These are phyloP conservation scores for Pterostichus madidus DNA, from an alignment of 2,888 invertebrate species.

Conservation along the genomic window DNA sequence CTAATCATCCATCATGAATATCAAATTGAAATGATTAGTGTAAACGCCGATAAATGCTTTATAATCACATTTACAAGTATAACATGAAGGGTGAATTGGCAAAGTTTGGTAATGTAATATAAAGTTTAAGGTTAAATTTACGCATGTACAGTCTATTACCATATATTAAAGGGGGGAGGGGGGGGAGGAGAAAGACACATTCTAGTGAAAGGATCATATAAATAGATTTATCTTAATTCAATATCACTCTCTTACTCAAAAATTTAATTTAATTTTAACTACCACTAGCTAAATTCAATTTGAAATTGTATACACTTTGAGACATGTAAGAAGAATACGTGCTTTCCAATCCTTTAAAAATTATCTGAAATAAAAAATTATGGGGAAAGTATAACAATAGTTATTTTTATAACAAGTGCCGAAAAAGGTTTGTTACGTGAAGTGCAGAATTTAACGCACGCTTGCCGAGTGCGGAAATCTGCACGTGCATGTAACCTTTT, in stretches of 20 bases:
- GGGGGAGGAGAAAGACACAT: not conserved
- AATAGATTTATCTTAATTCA: constrained; percentile 30
- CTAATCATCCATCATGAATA: constrained; percentile 37
- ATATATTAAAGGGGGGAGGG: constrained; percentile 33
- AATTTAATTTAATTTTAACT: constrained; percentile 21
- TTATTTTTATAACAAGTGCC: too few species aligned
- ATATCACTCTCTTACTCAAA: constrained; percentile 13
- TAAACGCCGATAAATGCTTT: constrained; percentile 44
- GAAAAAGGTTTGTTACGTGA: too few species aligned
- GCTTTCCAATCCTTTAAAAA: too few species aligned
- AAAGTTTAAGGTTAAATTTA: constrained; percentile 38
- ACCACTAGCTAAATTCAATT: not conserved
- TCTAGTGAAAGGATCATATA: not conserved
- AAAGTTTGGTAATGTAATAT: constrained; percentile 42
- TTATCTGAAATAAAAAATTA: too few species aligned
- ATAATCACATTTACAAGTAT: constrained; percentile 47
- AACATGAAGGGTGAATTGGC: constrained; percentile 40
- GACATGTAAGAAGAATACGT: too few species aligned
- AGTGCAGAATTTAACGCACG: too few species aligned
- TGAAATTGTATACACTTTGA: too few species aligned
- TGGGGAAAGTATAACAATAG: too few species aligned
- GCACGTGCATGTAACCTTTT: too few species aligned
- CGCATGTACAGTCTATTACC: constrained; percentile 5
- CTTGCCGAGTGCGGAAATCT: too few species aligned
- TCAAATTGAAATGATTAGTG: constrained; percentile 44